Conservation (phyloP, 2,888 invertebrate genomes). For the Agrotis exclamationis region DNA sequence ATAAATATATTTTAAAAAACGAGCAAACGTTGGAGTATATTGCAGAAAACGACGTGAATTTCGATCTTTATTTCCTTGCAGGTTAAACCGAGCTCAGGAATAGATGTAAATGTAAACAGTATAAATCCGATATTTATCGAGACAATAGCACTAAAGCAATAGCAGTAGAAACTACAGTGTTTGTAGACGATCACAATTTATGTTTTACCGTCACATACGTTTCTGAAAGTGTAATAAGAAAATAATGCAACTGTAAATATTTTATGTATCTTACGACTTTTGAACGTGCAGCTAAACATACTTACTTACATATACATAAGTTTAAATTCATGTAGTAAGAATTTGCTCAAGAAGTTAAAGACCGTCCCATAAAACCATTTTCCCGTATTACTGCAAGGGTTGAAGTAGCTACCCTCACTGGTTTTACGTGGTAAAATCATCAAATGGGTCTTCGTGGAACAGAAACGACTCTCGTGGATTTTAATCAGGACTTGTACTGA, state of each 20-base stretch:
- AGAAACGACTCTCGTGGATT: too few relatives aligned
- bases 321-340: too few relatives aligned
- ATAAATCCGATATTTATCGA: conserved; percentile 45
- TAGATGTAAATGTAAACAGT: conserved; percentile 41
- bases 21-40: conserved; percentile 13
- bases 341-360: too few relatives aligned
- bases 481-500: too few relatives aligned
- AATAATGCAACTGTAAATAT: background rate
- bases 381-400: too few relatives aligned
- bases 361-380: too few relatives aligned
- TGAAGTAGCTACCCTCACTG: too few relatives aligned
- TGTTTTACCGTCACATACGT: conserved; percentile 3
- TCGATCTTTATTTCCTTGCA: conserved; percentile 16
- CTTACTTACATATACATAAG: too few relatives aligned
- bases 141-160: conserved; percentile 31
- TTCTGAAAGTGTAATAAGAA: background rate
- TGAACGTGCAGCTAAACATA: too few relatives aligned
- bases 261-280: background rate
- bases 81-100: conserved; percentile 23
- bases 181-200: conserved; percentile 21
- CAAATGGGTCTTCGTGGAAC: too few relatives aligned
- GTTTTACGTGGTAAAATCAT: too few relatives aligned
- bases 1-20: background rate
- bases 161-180: conserved; percentile 10
- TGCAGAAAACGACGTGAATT: conserved; percentile 7